Evolutionary conservation across 2,888 invertebrate species (phyloP).

Genomic region (Azorinus chamasolen): DNA sequence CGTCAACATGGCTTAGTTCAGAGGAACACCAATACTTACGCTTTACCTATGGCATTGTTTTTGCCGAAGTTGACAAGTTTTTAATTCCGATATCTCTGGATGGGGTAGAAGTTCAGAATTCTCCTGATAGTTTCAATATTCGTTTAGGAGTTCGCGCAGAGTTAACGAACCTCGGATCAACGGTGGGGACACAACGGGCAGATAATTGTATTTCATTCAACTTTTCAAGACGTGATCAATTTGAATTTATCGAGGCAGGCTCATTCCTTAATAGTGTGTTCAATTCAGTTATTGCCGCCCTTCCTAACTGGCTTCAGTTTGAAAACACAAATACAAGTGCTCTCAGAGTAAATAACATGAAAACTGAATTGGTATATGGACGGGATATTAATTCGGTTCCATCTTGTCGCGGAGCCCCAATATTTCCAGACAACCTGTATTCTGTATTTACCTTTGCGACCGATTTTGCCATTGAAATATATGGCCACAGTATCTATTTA

Average conservation of each 20-base stretch:
- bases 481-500: conserved; percentile 30
- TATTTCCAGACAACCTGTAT: conserved; percentile 36
- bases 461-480: conserved; percentile 30
- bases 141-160: too few species aligned
- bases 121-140: conserved; percentile 7
- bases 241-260: conserved; percentile 33
- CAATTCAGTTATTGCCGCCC: conserved; percentile 3
- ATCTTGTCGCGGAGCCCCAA: conserved; percentile 49
- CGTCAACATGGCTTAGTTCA: conserved; percentile 9
- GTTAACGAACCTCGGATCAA: too few species aligned
- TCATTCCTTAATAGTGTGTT: conserved; percentile 39
- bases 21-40: neutral
- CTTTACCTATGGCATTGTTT: conserved; percentile 25
- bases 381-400: conserved; percentile 17
- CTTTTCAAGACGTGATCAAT: conserved; percentile 33
- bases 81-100: conserved; percentile 21
- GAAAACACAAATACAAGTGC: conserved; percentile 1
- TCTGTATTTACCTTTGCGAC: conserved; percentile 40
- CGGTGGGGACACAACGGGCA: neutral
- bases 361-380: conserved; percentile 45
- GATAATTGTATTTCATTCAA: conserved; percentile 32
- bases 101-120: conserved; percentile 6
- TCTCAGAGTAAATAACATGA: conserved; percentile 43
- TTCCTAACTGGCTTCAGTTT: conserved; percentile 44
- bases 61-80: conserved; percentile 17